Evolutionary conservation across 1,140 invertebrate species (phyloP), one percentile per base, ranked within the genome.

Genomic region (Daktulosphaira vitifoliae): DNA sequence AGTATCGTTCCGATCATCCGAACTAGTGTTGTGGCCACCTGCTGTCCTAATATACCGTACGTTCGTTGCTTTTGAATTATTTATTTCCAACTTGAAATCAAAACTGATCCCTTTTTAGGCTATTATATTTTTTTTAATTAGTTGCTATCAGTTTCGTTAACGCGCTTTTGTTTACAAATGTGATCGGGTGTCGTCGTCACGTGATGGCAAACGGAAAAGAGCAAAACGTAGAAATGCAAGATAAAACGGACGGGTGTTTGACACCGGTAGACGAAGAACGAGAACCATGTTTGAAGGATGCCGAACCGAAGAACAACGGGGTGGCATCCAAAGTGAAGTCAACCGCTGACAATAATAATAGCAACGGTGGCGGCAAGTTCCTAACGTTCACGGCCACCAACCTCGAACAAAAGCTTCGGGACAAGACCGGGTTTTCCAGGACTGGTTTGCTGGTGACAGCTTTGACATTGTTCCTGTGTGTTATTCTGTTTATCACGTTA

Each of bases 401-500:
- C 11, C 42, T 62, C 25, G 56, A 62, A 15, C 42, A 48, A 11
- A 62, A 62, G n/a, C 42, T 62, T 9, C 56, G 56, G n/a, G 52
- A 68, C 18, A 70, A 69, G 49, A 70, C 69, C 13, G 69, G 69
- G 15, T 67, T 69, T 11, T 69, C 69, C 18, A 50, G 68, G 16
- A n/a, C 59, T 4, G 69, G 69, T 11, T 46, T 69, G 11, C 13
- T 65, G 20, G 22, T 68, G 23, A 51, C 48, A 8, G 48, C 53
- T 23, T 49, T 72, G 15, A 66, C 73, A 8, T 33, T 74, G 7
- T 11, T 73, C 15, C 42, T 75, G 15, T 49, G 73, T 18, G 39
- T 72, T 8, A 39, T 72, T 7, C 56, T 72, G 20, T 11, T 66
- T 16, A 7, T 70, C 23, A 18, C 65, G 18, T 46, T 76, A 3